These are phyloP conservation scores for Agrilus mali DNA, from an alignment of 2,888 invertebrate genomes.

Conservation along the genomic window DNA sequence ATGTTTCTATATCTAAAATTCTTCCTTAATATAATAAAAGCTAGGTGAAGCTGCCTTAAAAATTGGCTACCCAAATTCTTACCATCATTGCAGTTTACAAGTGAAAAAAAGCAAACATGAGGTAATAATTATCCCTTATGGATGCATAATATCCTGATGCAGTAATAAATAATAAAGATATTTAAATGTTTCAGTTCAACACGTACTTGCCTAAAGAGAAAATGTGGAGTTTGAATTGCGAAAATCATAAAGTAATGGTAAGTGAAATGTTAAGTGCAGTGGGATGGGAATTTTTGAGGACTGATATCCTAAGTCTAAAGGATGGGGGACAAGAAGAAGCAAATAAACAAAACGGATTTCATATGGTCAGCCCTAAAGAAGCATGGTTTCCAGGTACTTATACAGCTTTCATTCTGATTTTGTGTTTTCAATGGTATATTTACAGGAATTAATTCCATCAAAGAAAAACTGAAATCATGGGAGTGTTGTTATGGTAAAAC, in stretches of 20 bases:
- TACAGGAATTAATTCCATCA: conserved; percentile 56
- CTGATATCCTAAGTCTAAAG: conserved; percentile 49
- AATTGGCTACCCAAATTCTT: conserved; percentile 76
- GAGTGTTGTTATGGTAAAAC: conserved; percentile 83
- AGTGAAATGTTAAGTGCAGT: conserved; percentile 64
- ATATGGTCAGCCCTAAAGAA: conserved; percentile 74
- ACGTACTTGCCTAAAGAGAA: conserved; percentile 23
- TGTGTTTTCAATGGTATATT: conserved; percentile 3
- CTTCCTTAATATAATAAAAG: conserved; percentile 35
- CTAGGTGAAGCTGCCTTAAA: conserved; percentile 94
- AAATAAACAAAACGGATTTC: conserved; percentile 70
- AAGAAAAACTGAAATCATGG: conserved; percentile 62
- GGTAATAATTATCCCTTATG: no score
- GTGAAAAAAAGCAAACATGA: conserved; percentile 39
- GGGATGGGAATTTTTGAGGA: conserved; percentile 73
- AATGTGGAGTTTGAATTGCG: conserved; percentile 70
- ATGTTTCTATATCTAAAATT: conserved; percentile 4
- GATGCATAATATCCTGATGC: no score
- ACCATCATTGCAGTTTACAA: conserved; percentile 94
- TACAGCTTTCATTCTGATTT: not conserved
- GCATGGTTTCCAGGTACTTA: conserved; percentile 70
- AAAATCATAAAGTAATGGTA: conserved; percentile 57
- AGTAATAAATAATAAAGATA: no score
- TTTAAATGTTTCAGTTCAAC: no score
- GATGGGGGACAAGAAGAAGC: conserved; percentile 63